phyloP scores from a whole-genome alignment of 2,113 vertebrate genomes.

The Megaceryle torquata region DNA sequence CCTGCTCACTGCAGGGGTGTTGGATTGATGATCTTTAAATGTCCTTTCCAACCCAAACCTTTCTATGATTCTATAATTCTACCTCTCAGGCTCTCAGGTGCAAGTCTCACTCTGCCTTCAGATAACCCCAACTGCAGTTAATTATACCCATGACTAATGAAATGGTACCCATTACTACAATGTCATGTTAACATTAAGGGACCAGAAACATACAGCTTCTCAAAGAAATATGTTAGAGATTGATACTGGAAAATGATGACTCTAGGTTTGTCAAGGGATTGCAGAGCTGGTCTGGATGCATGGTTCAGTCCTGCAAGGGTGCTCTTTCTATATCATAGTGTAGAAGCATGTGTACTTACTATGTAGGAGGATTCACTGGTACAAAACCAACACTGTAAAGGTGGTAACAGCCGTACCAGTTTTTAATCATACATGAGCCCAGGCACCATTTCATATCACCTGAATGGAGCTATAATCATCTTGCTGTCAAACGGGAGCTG shows the following conservation, averaged over 20 bases:
- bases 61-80: neutral
- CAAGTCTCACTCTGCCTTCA: neutral
- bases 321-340: neutral
- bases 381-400: neutral
- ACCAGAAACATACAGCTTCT: neutral
- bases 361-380: neutral
- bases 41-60: neutral
- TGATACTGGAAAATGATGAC: neutral
- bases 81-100: neutral
- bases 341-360: neutral
- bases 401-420: neutral
- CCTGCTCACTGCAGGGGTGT: neutral
- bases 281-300: neutral
- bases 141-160: neutral
- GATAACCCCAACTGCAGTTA: neutral
- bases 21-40: neutral
- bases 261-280: neutral
- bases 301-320: fast-evolving
- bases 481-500: neutral
- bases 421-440: neutral
- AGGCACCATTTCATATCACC: neutral
- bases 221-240: neutral
- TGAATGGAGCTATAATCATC: neutral
- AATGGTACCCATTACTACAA: neutral
- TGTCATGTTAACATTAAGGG: neutral